Evolutionary conservation across 2,797 vertebrate species (phyloP), one percentile per base, ranked within the genome.

Genomic region (Pipistrellus pygmaeus): DNA sequence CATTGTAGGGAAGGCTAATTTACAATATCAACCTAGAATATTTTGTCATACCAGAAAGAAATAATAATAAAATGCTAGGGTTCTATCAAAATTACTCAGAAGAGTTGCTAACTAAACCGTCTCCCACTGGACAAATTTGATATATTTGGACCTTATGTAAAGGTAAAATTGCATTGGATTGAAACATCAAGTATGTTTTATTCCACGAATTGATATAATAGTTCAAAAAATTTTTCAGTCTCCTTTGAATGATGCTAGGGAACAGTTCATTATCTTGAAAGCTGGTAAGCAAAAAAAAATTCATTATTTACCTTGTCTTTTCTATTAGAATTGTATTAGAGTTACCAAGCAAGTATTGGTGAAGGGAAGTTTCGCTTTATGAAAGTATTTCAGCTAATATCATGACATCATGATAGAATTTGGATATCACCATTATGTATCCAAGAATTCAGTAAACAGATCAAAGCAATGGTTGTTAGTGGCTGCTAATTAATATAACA

Each of bases 181-280:
- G 17, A 77, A 83, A 72, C 20, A 57, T 14, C 32, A 87, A 68
- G 44, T 80, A 75, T 46, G 8, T 69, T 87, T 92, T 23, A 94
- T 44, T 66, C 76, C 13, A 69, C 53, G 8, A 86, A 73, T 25
- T 81, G 9, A 53, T 30, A 72, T 30, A 66, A 32, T 55, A 82
- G 32, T 89, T 76, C 18, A 71, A 69, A 51, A 32, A 18, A 3
- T n/a, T 44, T 27, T 53, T 55, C 32, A 53, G 17, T 72, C 30
- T 30, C 32, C 6, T 90, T 89, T 78, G 48, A 53, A 66, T 83
- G 30, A 44, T 73, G 11, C 2, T 35, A 89, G 35, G 53, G 72
- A 88, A 92, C 17, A 82, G n/a, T 51, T 84, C 23, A 53, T 48
- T 76, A 66, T 71, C 72, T 82, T 92, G 60, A 82, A 82, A 93